phyloP scores from a whole-genome alignment of 2,113 vertebrate genomes.

The Corythornis vintsioides region DNA sequence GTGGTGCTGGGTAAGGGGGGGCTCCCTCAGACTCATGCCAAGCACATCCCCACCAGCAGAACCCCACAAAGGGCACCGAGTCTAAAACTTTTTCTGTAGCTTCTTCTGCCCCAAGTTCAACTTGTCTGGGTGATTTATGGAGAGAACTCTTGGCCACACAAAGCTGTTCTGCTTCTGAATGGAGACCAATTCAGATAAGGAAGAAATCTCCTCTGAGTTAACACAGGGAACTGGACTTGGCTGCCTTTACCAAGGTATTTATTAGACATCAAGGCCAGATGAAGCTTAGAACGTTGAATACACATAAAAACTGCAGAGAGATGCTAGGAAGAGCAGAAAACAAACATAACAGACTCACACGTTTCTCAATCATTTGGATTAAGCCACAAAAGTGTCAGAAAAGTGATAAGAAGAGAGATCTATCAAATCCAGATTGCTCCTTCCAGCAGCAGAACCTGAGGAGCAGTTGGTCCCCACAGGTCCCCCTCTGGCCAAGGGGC shows the following conservation, averaged over 20 bases:
- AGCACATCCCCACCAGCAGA: neutral
- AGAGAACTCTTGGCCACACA: neutral
- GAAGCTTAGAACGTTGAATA: conserved; percentile 25
- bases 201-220: conserved; percentile 31
- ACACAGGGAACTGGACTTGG: conserved; percentile 41
- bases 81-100: neutral
- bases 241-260: conserved; percentile 28
- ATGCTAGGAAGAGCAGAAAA: conserved; percentile 6
- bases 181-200: conserved; percentile 49
- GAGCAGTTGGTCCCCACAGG: neutral
- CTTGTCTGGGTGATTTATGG: conserved; percentile 44
- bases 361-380: conserved; percentile 31
- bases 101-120: conserved; percentile 9
- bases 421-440: conserved; percentile 1
- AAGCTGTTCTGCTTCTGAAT: conserved; percentile 34
- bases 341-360: conserved; percentile 7
- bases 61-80: neutral
- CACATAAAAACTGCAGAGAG: neutral
- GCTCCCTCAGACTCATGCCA: neutral
- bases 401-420: conserved; percentile 1
- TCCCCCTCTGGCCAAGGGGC: neutral
- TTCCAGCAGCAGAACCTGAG: neutral
- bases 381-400: neutral
- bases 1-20: neutral
- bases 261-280: conserved; percentile 38